A percentile compares a stretch with the other conserved stretches of the same genome.
These are phyloP conservation scores for Astatoreochromis straeleni DNA, from an alignment of 2,113 vertebrate genomes.

Conservation along the genomic window DNA sequence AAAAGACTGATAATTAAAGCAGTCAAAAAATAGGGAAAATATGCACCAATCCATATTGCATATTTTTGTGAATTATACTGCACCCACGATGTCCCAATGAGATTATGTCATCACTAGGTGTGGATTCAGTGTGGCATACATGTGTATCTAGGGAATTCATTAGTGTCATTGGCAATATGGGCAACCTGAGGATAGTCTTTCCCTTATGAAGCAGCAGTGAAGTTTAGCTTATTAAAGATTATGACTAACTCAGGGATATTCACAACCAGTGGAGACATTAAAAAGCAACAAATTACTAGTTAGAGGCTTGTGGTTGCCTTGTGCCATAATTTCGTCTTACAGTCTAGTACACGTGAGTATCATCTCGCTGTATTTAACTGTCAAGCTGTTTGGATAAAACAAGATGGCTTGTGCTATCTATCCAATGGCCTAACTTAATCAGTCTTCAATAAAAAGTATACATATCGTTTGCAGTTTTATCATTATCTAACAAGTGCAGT, in stretches of 20 bases:
- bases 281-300: background rate
- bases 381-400: background rate
- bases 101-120: slow-evolving; percentile 24
- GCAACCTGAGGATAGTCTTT: background rate
- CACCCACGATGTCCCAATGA: background rate
- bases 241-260: background rate
- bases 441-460: background rate
- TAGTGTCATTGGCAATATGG: slow-evolving; percentile 48
- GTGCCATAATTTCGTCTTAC: background rate
- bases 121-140: slow-evolving; percentile 32
- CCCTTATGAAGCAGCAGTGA: background rate
- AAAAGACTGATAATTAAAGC: background rate
- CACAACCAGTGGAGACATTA: background rate
- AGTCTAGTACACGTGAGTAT: background rate
- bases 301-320: background rate
- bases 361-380: background rate
- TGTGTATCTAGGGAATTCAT: slow-evolving; percentile 40
- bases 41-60: background rate
- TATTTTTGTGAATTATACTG: background rate
- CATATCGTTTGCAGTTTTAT: background rate
- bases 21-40: background rate
- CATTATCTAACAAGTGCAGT: background rate
- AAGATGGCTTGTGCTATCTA: background rate
- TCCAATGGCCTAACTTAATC: background rate
- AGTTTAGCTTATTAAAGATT: slow-evolving; percentile 34